Percentiles rank a stretch among this genome's conserved stretches.
Evolutionary conservation across 2,888 invertebrate species (phyloP).

Genomic region (Urechis unicinctus): DNA sequence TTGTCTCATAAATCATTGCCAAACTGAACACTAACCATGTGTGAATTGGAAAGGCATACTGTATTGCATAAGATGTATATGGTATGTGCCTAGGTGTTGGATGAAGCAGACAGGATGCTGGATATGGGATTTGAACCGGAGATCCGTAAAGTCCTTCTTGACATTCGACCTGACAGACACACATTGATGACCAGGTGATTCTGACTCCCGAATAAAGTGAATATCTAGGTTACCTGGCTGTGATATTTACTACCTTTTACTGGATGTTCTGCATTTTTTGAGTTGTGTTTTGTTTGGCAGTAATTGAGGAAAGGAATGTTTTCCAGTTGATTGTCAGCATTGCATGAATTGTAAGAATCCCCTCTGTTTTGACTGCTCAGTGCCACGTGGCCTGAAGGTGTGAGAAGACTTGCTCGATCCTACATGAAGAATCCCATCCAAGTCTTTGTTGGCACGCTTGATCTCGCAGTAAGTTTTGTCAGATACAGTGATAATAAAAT

Average conservation of each 20-base stretch:
- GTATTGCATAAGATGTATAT: too few species aligned
- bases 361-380: conserved; percentile 47
- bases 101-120: conserved; percentile 74
- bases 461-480: conserved; percentile 61
- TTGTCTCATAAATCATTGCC: too few species aligned
- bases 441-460: conserved; percentile 76
- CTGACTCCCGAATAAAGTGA: not conserved
- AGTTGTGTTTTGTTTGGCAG: not conserved
- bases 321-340: too few species aligned
- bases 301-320: too few species aligned
- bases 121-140: conserved; percentile 59
- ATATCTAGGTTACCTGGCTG: not conserved
- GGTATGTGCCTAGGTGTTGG: conserved; percentile 58
- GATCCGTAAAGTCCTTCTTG: conserved; percentile 55
- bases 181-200: conserved; percentile 85
- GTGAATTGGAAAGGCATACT: too few species aligned
- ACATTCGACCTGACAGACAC: conserved; percentile 70
- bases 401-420: conserved; percentile 73
- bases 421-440: conserved; percentile 87
- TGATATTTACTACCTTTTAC: not conserved
- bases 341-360: not conserved
- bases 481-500: not conserved
- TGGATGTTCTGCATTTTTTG: not conserved
- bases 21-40: too few species aligned
- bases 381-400: conserved; percentile 90